Percentiles rank a stretch among this genome's conserved stretches.
phyloP scores from a whole-genome alignment of 92 coral and sea anemone species.

The Epizoanthus rinbou region DNA sequence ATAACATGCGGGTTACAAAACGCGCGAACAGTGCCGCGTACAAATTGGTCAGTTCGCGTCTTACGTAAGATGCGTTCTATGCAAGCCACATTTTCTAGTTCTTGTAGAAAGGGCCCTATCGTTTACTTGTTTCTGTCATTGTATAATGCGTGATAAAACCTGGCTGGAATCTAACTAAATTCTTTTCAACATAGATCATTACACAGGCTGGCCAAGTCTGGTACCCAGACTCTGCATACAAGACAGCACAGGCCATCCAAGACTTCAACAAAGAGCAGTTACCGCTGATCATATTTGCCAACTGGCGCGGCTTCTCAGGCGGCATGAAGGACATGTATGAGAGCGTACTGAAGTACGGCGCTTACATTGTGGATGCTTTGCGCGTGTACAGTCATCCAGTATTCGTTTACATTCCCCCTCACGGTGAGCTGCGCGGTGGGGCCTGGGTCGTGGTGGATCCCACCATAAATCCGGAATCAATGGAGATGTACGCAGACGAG shows the following conservation, averaged over 20 bases:
- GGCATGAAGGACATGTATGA: conserved; percentile 98
- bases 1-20: too few relatives aligned
- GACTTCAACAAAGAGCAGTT: conserved; percentile 96
- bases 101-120: too few relatives aligned
- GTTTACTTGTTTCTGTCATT: background rate
- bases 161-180: background rate
- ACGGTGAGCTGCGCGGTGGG: conserved; percentile 96
- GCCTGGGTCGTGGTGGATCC: conserved; percentile 99
- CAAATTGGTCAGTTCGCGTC: background rate
- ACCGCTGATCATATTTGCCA: conserved; percentile 96
- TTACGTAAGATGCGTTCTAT: too few relatives aligned
- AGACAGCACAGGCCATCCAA: conserved; percentile 93
- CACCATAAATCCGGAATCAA: conserved; percentile 84
- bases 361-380: conserved; percentile 92
- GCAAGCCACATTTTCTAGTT: too few relatives aligned
- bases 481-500: conserved; percentile 99
- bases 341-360: conserved; percentile 89
- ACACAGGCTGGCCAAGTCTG: conserved; percentile 98
- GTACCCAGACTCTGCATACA: conserved; percentile 99
- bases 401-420: conserved; percentile 88
- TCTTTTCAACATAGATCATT: conserved; percentile 51
- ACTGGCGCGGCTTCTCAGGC: conserved; percentile 99
- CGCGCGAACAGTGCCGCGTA: too few relatives aligned
- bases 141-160: background rate
- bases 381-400: conserved; percentile 89